Conservation (phyloP, 2,113 vertebrate genomes). For the Haliaeetus leucogaster region DNA sequence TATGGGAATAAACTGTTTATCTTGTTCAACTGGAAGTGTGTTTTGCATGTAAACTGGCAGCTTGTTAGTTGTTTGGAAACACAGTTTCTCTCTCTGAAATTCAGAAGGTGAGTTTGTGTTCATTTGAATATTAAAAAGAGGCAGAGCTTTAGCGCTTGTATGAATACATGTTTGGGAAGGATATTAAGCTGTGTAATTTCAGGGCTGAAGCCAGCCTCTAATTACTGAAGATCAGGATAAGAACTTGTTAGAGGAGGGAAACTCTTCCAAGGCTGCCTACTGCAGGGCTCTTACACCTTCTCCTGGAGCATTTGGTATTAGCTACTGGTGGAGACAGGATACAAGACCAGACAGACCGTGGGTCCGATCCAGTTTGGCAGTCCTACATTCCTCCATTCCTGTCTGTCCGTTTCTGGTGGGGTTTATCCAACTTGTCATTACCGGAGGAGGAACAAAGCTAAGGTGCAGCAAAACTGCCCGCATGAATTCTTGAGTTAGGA, state of each 20-base stretch:
- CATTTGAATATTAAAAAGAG: not conserved
- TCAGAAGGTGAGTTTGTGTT: not conserved
- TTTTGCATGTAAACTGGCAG: not conserved
- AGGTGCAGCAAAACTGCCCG: not conserved
- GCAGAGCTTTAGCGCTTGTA: not conserved
- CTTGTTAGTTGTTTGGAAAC: not conserved
- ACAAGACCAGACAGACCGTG: not conserved
- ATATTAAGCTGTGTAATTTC: not conserved
- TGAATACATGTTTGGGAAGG: not conserved
- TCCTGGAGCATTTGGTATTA: not conserved
- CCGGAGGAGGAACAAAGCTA: not conserved
- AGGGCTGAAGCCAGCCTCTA: constrained; percentile 2
- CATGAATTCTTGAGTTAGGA: not conserved
- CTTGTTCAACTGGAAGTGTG: not conserved
- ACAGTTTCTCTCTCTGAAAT: not conserved
- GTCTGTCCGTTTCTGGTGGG: not conserved
- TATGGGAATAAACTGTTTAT: not conserved
- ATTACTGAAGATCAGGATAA: not conserved
- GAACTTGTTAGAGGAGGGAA: not conserved
- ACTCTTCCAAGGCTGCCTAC: not conserved
- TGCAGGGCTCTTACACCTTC: not conserved
- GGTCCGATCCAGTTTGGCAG: not conserved
- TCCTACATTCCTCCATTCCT: not conserved
- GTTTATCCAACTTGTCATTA: not conserved
- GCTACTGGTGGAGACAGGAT: not conserved